Percentiles rank a stretch among this genome's conserved stretches.
Evolutionary conservation across 2,113 vertebrate species (phyloP).

Genomic region (Tinamus guttatus): DNA sequence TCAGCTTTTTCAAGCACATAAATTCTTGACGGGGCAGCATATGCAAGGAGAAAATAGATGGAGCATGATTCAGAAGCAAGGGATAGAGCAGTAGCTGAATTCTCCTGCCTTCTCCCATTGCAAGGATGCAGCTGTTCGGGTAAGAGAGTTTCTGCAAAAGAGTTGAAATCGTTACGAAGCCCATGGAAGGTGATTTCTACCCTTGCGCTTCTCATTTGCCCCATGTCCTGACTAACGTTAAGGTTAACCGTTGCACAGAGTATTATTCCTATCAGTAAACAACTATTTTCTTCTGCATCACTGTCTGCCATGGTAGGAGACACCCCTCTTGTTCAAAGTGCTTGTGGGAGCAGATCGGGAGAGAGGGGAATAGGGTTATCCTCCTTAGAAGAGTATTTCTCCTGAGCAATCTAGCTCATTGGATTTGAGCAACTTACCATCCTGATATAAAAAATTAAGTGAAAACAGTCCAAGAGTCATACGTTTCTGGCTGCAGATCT

Average conservation of each 20-base stretch:
- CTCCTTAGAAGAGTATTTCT: not conserved
- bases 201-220: not conserved
- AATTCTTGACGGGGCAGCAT: not conserved
- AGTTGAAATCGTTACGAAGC: not conserved
- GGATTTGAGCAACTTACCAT: not conserved
- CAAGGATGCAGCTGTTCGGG: not conserved
- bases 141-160: not conserved
- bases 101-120: not conserved
- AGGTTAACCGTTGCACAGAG: not conserved
- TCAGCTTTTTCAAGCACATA: not conserved
- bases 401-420: not conserved
- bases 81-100: not conserved
- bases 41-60: not conserved
- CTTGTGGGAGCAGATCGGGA: not conserved
- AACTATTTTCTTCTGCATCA: not conserved
- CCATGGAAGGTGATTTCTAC: not conserved
- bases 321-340: not conserved
- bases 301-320: not conserved
- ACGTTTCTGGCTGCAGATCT: not conserved
- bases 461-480: not conserved
- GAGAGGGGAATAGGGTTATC: not conserved
- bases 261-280: not conserved
- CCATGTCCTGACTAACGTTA: not conserved
- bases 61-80: rapidly evolving
- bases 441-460: not conserved